Percentiles rank a stretch among this genome's conserved stretches.
These are phyloP conservation scores for Acronicta alni DNA, from an alignment of 2,888 invertebrate species.

Conservation along the genomic window DNA sequence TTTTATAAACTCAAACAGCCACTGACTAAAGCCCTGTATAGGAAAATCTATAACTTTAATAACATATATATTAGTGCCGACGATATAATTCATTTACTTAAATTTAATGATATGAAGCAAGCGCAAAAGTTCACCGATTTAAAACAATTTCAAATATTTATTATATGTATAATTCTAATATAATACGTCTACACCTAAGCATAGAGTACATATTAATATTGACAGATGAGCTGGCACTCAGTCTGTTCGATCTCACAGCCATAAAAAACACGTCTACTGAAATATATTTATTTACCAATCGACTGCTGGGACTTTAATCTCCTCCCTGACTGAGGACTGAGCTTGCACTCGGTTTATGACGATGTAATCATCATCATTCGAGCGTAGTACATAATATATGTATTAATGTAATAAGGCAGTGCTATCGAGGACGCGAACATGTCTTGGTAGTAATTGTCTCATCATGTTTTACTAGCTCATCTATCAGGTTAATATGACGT, in stretches of 20 bases:
- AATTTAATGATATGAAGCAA: slow-evolving; percentile 86
- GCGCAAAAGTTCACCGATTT: slow-evolving; percentile 72
- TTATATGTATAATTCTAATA: slow-evolving; percentile 32
- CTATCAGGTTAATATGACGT: slow-evolving; percentile 25
- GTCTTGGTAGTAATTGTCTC: not conserved
- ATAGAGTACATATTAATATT: slow-evolving; percentile 25
- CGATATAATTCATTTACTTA: slow-evolving; percentile 72
- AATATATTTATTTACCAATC: no score
- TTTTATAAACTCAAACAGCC: slow-evolving; percentile 44
- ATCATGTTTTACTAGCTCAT: not conserved
- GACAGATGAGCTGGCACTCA: slow-evolving; percentile 4
- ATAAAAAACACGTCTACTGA: no score
- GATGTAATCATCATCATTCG: no score
- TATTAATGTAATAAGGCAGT: no score
- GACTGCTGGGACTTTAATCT: no score
- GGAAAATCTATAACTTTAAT: slow-evolving; percentile 54
- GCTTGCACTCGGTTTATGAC: no score
- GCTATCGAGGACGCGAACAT: no score
- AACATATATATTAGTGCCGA: slow-evolving; percentile 53
- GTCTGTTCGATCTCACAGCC: not conserved
- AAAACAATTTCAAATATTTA: slow-evolving; percentile 47
- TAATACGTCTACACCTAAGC: slow-evolving; percentile 37
- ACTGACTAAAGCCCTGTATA: slow-evolving; percentile 44
- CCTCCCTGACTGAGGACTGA: no score
- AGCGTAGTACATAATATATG: no score